Conservation (phyloP, 2,888 invertebrate species). For the Hermodice carunculata region DNA sequence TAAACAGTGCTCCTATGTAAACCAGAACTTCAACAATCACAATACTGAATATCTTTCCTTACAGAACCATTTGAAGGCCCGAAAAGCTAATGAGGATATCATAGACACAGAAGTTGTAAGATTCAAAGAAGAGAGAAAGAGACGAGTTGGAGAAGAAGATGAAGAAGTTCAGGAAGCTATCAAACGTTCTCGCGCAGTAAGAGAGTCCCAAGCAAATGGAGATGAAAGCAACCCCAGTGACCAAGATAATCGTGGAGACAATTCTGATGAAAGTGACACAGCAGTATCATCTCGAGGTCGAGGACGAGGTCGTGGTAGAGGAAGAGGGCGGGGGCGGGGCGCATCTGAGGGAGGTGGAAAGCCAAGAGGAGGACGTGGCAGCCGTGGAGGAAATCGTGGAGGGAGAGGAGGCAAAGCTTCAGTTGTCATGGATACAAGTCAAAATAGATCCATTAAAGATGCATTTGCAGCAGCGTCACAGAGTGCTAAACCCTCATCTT, state of each 20-base stretch:
- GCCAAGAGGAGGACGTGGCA: conserved; percentile 15
- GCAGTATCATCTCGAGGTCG: neutral
- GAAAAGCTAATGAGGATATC: conserved; percentile 71
- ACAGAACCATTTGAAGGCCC: conserved; percentile 72
- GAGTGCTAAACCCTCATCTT: no score
- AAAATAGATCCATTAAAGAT: conserved; percentile 6
- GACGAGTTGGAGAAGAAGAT: conserved; percentile 53
- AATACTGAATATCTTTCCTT: no score
- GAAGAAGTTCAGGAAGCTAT: conserved; percentile 49
- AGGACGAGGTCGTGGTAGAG: conserved; percentile 10
- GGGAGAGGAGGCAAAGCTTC: neutral
- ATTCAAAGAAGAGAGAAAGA: conserved; percentile 69
- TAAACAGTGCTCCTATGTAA: no score
- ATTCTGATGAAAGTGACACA: conserved; percentile 2
- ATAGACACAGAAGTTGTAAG: conserved; percentile 72
- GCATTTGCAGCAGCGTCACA: neutral
- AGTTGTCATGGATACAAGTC: neutral
- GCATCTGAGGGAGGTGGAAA: conserved; percentile 3
- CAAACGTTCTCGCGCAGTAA: conserved; percentile 3
- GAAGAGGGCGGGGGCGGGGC: neutral
- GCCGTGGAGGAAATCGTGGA: conserved; percentile 6
- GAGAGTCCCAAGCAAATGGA: neutral
- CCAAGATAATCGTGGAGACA: neutral
- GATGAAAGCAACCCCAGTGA: conserved; percentile 1
- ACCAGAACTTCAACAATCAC: no score